Evolutionary conservation across 2,113 vertebrate species (phyloP).

Genomic region (Phoenicopterus ruber): DNA sequence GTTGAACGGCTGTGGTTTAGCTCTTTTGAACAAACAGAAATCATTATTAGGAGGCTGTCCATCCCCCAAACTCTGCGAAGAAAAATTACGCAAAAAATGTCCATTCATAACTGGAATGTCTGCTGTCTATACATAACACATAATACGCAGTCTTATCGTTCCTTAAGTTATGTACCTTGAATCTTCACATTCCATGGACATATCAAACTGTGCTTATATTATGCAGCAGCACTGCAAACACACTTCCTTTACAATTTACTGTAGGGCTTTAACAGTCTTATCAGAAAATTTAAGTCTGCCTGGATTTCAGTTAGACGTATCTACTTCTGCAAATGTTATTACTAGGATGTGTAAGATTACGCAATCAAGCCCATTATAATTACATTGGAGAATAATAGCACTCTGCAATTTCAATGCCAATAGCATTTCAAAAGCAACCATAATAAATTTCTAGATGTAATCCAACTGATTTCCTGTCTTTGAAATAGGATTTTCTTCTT

Average conservation of each 20-base stretch:
- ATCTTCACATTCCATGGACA: not conserved
- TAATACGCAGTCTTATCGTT: not conserved
- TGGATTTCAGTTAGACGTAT: constrained; percentile 31
- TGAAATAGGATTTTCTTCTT: constrained; percentile 52
- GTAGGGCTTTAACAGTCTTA: not conserved
- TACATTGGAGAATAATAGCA: constrained; percentile 34
- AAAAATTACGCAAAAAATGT: not conserved
- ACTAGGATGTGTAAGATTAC: constrained; percentile 35
- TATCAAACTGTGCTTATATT: not conserved
- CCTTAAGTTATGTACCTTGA: not conserved
- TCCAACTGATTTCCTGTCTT: constrained; percentile 55
- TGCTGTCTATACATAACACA: not conserved
- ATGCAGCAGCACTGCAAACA: not conserved
- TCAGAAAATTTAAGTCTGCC: constrained; percentile 22
- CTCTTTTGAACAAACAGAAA: not conserved
- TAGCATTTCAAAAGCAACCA: constrained; percentile 50
- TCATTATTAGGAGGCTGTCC: not conserved
- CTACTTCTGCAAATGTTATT: constrained; percentile 44
- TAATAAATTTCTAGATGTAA: constrained; percentile 54
- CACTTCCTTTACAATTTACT: not conserved
- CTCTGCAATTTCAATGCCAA: constrained; percentile 39
- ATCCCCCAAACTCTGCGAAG: not conserved
- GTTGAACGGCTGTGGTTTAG: not conserved
- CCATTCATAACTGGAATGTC: not conserved
- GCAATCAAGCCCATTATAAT: constrained; percentile 58